A percentile compares a stretch with the other conserved stretches of the same genome.
These are phyloP conservation scores for Luffia ferchaultella DNA, from an alignment of 2,888 invertebrate species.

Conservation along the genomic window DNA sequence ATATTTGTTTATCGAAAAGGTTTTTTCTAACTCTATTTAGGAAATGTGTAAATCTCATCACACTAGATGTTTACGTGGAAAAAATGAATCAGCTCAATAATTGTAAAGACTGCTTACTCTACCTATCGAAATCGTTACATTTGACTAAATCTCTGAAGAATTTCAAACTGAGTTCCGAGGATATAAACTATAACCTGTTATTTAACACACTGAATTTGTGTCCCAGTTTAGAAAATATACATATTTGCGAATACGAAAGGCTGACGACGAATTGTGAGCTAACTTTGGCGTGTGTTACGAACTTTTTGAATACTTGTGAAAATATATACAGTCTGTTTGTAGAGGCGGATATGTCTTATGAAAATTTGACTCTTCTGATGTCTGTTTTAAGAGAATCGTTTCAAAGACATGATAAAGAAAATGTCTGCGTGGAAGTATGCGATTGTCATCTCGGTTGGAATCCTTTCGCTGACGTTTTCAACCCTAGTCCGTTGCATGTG, in stretches of 20 bases:
- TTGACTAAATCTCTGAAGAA: slow-evolving; percentile 23
- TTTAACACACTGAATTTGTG: slow-evolving; percentile 24
- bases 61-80: slow-evolving; percentile 25
- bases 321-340: slow-evolving; percentile 29
- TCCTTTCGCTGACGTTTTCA: slow-evolving; percentile 30
- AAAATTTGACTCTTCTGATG: slow-evolving; percentile 22
- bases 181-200: slow-evolving; percentile 24
- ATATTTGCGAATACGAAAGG: slow-evolving; percentile 27
- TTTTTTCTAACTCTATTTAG: slow-evolving; percentile 24
- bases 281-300: slow-evolving; percentile 14
- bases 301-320: slow-evolving; percentile 21
- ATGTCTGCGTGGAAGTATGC: slow-evolving; percentile 25
- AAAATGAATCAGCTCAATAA: slow-evolving; percentile 19
- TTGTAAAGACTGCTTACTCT: no score
- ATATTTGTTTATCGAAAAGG: slow-evolving; percentile 21
- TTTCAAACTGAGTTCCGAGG: slow-evolving; percentile 25
- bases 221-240: slow-evolving; percentile 24
- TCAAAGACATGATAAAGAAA: slow-evolving; percentile 19
- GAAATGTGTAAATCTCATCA: slow-evolving; percentile 20
- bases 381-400: slow-evolving; percentile 19
- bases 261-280: slow-evolving; percentile 12
- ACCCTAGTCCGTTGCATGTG: slow-evolving; percentile 29
- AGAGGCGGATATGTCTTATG: slow-evolving; percentile 24
- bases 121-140: slow-evolving; percentile 20
- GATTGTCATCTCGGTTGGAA: slow-evolving; percentile 27